Base-by-base conservation (phyloP, 2,797 vertebrate species). In the Varecia variegata region DNA sequence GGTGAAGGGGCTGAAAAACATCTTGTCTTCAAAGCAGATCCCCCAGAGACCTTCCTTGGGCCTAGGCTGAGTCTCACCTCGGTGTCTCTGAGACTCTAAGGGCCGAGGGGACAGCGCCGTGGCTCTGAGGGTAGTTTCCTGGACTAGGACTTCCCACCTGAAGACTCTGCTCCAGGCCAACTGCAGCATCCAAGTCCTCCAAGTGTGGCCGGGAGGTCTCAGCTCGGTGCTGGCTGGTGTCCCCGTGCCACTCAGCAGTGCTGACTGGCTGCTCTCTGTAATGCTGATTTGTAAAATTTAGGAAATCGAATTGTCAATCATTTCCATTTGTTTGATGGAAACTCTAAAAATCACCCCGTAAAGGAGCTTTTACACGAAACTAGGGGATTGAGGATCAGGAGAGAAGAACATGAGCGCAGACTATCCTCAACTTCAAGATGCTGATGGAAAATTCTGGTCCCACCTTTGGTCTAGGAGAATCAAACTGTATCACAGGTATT, bases 51-150 rank as follows among this genome's bases (percentile, higher is more conserved):
- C 15, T 18, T 15, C 18, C 12, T 23, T 6, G 27, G 40, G 77
- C 9, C 12, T 25, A 11, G 32, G 13, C 20, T 32, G 11, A 56
- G 30, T 21, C 67, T 27, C 23, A 13, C 58, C 23, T 54, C 12
- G 0, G 1, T 7, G 30, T 32, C 90, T 47, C 50, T 52, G 23
- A 13, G 68, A 21, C 21, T 14, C 50, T 62, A 10, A 25, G 23
- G 35, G 4, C 27, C 3, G 17, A 74, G 56, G 40, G 47, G n/a
- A 3, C 18, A 1, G 18, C 43, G 0, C 65, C 2, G 60, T 0
- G 10, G 3, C 27, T 32, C 60, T 1, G 5, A 17, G 62, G 2
- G 4, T 25, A 20, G 35, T 23, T 71, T 56, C 1, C 0, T 12
- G 20, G 32, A 8, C 56, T 27, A 23, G 40, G 67, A 7, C 67